Base-by-base conservation (phyloP, 1,140 invertebrate species). In the Temnothorax nylanderi region DNA sequence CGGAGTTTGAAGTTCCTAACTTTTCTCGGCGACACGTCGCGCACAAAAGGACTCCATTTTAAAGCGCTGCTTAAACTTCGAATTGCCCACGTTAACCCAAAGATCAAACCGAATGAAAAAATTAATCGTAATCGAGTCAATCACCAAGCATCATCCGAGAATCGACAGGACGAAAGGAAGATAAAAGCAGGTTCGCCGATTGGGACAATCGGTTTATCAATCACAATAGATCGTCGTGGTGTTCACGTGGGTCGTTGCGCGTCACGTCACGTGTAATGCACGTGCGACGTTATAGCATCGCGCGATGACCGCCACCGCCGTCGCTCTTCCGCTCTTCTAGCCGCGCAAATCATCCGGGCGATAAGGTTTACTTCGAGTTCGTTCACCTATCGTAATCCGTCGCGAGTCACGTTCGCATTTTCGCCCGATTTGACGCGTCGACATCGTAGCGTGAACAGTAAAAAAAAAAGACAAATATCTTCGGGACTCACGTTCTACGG, bases 291-390 rank as follows among this genome's bases (percentile, higher is more conserved):
- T 71, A 8, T 71, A 8, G n/a, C 18, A 16, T 58, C 7, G n/a
- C 37, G 54, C 72, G 71, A 74, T 74, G 51, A 74, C 34, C 51
- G 32, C 69, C 78, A 74, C 34, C 51, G 32, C 69, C 78, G 11
- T 21, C 16, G 80, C 37, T 18, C 71, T 75, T 75, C 72, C 65
- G 65, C 51, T 82, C 41, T 34, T 74, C 54, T 58, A 60, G 3
- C 13, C 80, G 54, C 41, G 54, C 80, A 44, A 69, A 81, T 75
- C 51, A 84, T 75, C 37, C 54, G 54, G 32, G 18, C 18, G 26
- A n/a, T 18, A 56, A 81, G 47, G 54, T 75, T 84, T 75, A 84
- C 54, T 74, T 84, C 41, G 41, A 74, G 80, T 75, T 84, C 80
- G 54, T 84, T 74, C 80, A 84, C 80, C 80, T 74, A 75, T 32